Evolutionary conservation across 1,140 invertebrate species (phyloP).

Genomic region (Hetaerina americana): DNA sequence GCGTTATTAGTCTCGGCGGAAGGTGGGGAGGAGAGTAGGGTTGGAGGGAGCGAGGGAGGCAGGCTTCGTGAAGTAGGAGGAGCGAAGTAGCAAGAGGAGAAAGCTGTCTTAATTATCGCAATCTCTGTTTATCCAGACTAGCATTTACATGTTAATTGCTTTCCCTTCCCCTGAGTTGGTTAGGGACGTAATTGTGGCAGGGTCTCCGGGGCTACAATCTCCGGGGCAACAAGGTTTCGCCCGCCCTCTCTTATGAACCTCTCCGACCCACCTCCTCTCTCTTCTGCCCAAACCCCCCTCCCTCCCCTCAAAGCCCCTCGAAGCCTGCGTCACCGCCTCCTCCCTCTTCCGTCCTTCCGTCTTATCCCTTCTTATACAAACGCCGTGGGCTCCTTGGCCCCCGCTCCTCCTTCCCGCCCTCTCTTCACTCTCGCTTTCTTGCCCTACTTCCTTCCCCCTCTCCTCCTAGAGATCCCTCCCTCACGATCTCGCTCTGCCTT

Average conservation of each 20-base stretch:
- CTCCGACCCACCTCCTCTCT: not conserved
- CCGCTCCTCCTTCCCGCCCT: not conserved
- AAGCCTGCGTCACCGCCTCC: not conserved
- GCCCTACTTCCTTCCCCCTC: not conserved
- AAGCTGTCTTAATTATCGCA: constrained; percentile 7
- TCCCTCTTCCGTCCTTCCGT: not conserved
- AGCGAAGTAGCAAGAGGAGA: too few species aligned
- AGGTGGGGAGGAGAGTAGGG: not conserved
- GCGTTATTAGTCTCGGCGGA: not conserved
- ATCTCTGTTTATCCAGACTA: constrained; percentile 8
- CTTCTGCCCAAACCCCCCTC: not conserved
- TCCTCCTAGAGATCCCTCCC: not conserved
- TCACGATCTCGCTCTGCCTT: too few species aligned
- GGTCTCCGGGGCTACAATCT: not conserved
- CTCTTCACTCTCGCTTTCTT: not conserved
- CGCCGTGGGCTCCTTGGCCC: too few species aligned
- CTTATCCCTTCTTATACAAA: too few species aligned
- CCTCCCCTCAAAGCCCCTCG: not conserved
- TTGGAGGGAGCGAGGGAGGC: not conserved
- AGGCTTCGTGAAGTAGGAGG: too few species aligned
- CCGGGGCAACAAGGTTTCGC: not conserved
- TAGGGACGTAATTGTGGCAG: not conserved
- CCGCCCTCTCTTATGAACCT: not conserved
- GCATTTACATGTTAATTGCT: constrained; percentile 8
- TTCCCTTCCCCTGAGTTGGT: not conserved